A percentile compares a stretch with the other conserved stretches of the same genome.
phyloP scores from a whole-genome alignment of 2,113 vertebrate species.

The Natator depressus region DNA sequence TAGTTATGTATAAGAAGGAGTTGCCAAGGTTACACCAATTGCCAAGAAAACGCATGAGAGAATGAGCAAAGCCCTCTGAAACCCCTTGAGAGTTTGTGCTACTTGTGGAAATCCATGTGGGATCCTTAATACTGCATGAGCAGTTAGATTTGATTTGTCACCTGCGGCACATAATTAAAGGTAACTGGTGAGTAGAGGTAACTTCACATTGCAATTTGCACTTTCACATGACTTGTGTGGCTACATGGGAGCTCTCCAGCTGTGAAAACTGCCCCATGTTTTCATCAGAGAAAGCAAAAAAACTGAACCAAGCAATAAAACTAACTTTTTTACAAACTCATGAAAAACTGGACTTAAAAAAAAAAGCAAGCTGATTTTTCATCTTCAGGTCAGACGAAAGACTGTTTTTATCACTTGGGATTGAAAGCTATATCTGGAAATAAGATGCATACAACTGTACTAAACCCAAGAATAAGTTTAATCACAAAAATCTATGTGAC shows the following conservation, averaged over 20 bases:
- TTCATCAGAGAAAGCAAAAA: background rate
- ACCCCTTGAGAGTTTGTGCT: background rate
- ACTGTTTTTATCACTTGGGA: background rate
- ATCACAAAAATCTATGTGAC: background rate
- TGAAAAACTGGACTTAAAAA: too few relatives aligned
- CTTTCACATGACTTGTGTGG: background rate
- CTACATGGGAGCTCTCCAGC: background rate
- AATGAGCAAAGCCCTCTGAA: background rate
- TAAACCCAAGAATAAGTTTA: background rate
- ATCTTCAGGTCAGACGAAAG: background rate
- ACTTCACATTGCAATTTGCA: background rate
- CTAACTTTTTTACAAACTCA: background rate
- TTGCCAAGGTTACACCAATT: background rate
- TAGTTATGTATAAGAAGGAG: background rate
- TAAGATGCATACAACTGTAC: background rate
- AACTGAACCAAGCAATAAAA: background rate
- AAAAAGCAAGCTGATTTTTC: background rate
- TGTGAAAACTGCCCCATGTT: background rate
- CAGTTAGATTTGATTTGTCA: background rate
- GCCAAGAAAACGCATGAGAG: background rate
- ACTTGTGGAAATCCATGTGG: background rate
- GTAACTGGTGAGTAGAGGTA: background rate
- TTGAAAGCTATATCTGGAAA: background rate
- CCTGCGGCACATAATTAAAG: background rate
- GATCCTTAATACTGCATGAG: conserved; percentile 1